Base-by-base conservation (phyloP, 92 coral and sea anemone species). In the Epizoanthus stellaris region DNA sequence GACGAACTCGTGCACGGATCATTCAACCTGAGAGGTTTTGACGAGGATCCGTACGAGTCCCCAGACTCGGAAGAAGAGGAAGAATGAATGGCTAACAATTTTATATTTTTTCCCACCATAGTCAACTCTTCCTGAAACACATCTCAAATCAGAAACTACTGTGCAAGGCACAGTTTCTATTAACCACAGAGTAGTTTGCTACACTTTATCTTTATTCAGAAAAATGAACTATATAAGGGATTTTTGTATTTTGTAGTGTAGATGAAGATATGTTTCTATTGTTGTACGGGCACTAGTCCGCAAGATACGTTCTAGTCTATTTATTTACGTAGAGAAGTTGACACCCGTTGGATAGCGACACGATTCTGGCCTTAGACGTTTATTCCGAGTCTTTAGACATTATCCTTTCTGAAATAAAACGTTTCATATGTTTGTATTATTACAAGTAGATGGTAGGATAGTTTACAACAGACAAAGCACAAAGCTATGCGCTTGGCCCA, bases 1-100 rank as follows among this genome's bases (percentile, higher is more conserved):
- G 98, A 96, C 43, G 98, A 96, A 45, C 93, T 94, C 63, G 93
- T 96, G 59, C 77, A 73, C n/a, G 98, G 96, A 25, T 96, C 98
- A 69, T 95, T 98, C 75, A 91, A 89, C 67, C 82, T 96, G 81
- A 92, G 95, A 16, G 88, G 90, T 23, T 94, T 96, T 89, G 90
- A 89, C 70, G 98, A 94, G 73, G 98, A 94, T 4, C 92, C 92
- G 3, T 94, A 94, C 82, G 98, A 96, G 19, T 94, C 96, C 38
- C 98, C 98, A 0, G 95, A 87, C 7, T 93, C 91, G 3, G 95
- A 92, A 21, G 96, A 92, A 4, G 96, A 92, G 20, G 98, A 95
- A 59, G 83, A 79, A 52, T 67, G 61, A 23, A 40, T 14, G 14
- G 15, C 56, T 9, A 72, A 57, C 3, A 47, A 43, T 72, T 72